Evolutionary conservation across 2,797 vertebrate genomes (phyloP).

Genomic region (Notolabrus celidotus): DNA sequence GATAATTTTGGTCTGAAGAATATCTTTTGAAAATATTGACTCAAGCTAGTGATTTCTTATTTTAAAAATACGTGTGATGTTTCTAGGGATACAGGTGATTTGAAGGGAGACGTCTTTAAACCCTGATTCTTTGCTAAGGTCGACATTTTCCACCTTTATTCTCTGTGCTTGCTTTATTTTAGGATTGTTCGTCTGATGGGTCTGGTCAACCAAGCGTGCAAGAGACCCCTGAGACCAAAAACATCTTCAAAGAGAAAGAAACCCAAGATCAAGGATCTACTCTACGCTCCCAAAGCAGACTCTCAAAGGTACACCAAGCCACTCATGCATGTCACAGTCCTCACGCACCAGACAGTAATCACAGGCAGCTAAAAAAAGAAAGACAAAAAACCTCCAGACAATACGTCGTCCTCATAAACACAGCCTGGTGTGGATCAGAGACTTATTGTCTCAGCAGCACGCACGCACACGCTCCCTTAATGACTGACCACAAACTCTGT

Average conservation of each 20-base stretch:
- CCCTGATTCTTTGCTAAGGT: not conserved
- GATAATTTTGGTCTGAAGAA: too few species aligned
- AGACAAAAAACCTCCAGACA: slow-evolving; percentile 53
- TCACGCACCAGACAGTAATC: slow-evolving; percentile 47
- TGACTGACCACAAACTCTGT: slow-evolving; percentile 53
- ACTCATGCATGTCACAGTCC: slow-evolving; percentile 63
- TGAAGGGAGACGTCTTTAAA: slow-evolving; percentile 22
- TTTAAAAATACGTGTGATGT: too few species aligned
- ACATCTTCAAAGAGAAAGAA: slow-evolving; percentile 91
- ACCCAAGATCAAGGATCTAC: slow-evolving; percentile 93
- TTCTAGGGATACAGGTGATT: not conserved
- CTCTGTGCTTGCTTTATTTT: slow-evolving; percentile 53
- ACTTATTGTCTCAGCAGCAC: slow-evolving; percentile 40
- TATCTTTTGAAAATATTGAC: too few species aligned
- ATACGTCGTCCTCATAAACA: slow-evolving; percentile 59
- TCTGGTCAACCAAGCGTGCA: slow-evolving; percentile 93
- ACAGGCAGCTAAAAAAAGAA: slow-evolving; percentile 50
- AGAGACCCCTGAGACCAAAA: slow-evolving; percentile 90
- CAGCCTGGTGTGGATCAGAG: slow-evolving; percentile 40
- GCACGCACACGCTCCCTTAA: slow-evolving; percentile 56
- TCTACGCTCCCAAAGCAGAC: slow-evolving; percentile 84
- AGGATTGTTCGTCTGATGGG: slow-evolving; percentile 95
- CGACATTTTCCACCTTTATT: slow-evolving; percentile 17
- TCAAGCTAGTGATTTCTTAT: too few species aligned
- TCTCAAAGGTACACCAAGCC: slow-evolving; percentile 88